These are phyloP conservation scores for Amiota minor DNA, from an alignment of 2,888 invertebrate species.

Conservation along the genomic window DNA sequence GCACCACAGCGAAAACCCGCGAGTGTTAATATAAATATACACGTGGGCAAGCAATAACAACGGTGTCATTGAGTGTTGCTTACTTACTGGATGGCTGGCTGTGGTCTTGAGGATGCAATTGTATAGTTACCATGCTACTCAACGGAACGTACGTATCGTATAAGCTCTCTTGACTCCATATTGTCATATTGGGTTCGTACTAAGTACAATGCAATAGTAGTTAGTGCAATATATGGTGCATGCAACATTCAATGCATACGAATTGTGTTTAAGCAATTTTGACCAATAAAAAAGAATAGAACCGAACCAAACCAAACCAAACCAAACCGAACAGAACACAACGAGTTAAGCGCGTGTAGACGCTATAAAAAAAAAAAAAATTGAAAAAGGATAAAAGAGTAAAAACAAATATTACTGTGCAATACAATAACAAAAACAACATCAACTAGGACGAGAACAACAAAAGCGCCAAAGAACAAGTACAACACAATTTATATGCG, in stretches of 20 bases:
- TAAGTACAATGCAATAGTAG: slow-evolving; percentile 11
- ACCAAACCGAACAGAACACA: slow-evolving; percentile 8
- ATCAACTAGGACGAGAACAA: slow-evolving; percentile 10
- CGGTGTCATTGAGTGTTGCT: no score
- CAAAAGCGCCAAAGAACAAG: not conserved
- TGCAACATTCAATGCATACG: slow-evolving; percentile 70
- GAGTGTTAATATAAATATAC: no score
- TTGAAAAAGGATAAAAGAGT: slow-evolving; percentile 30
- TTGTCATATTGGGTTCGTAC: not conserved
- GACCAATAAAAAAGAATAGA: slow-evolving; percentile 43
- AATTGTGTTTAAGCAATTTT: slow-evolving; percentile 68
- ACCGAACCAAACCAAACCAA: no score
- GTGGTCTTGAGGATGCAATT: no score
- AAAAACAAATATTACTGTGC: slow-evolving; percentile 2
- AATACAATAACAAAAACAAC: slow-evolving; percentile 5
- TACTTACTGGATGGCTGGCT: no score
- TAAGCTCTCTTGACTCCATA: no score
- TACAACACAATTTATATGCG: slow-evolving; percentile 64
- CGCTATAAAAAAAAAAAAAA: not conserved
- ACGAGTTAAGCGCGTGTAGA: slow-evolving; percentile 55
- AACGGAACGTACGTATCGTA: no score
- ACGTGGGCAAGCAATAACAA: no score
- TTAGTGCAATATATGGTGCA: slow-evolving; percentile 35
- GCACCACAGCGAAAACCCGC: no score
- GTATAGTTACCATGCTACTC: no score